Conservation (phyloP, 2,797 vertebrate species). For the Eutrigla gurnardus region DNA sequence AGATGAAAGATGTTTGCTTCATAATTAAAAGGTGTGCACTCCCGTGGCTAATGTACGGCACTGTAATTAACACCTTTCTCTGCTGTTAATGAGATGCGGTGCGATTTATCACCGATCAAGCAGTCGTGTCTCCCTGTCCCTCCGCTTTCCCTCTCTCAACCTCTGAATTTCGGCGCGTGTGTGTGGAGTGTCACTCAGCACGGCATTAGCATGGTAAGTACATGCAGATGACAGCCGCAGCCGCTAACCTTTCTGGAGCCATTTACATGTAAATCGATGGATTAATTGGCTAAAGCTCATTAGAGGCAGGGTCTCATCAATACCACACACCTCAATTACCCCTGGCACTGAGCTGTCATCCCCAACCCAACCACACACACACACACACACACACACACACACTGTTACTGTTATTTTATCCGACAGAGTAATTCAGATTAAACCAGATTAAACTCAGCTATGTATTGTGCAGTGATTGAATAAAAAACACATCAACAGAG, state of each 20-base stretch:
- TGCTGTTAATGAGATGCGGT: conserved; percentile 66
- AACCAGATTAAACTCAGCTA: not conserved
- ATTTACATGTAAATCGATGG: conserved; percentile 87
- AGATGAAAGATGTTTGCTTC: conserved; percentile 26
- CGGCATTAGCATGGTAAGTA: conserved; percentile 84
- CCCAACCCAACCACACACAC: not conserved
- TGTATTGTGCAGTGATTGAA: not conserved
- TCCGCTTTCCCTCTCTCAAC: conserved; percentile 35
- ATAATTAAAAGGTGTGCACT: conserved; percentile 63
- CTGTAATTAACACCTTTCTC: conserved; percentile 72
- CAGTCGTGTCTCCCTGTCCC: conserved; percentile 23
- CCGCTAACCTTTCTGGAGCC: conserved; percentile 78
- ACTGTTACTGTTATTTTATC: not conserved
- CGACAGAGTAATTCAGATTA: not conserved
- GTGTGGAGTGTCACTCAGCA: conserved; percentile 63
- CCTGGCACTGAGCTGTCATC: conserved; percentile 49
- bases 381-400: not conserved
- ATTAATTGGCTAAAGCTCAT: conserved; percentile 84
- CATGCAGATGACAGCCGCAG: conserved; percentile 83
- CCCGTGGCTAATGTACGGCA: conserved; percentile 37
- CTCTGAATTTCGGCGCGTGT: conserved; percentile 38
- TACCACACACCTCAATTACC: conserved; percentile 70
- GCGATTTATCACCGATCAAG: conserved; percentile 60
- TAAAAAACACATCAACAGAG: not conserved
- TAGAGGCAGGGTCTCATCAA: conserved; percentile 80